phyloP scores from a whole-genome alignment of 2,113 vertebrate species.

The Chloropsis hardwickii region DNA sequence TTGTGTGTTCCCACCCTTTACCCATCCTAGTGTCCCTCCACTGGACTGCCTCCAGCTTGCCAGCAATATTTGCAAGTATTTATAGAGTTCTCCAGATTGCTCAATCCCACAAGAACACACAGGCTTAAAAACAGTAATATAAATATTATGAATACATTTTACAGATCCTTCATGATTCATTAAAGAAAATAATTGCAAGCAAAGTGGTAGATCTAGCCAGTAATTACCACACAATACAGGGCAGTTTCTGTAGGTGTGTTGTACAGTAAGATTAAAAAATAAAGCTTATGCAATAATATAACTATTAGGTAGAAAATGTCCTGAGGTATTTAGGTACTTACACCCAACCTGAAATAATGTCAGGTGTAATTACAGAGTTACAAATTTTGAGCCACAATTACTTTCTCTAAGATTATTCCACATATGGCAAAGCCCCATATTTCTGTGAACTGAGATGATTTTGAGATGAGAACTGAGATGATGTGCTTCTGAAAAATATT shows the following conservation, averaged over 20 bases:
- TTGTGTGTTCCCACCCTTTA: fast-evolving
- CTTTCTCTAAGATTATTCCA: neutral
- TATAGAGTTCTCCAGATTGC: neutral
- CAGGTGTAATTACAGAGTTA: neutral
- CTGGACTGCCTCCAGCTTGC: neutral
- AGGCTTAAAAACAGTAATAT: neutral
- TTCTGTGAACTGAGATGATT: neutral
- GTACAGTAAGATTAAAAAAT: neutral
- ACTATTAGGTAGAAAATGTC: neutral
- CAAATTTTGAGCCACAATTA: neutral
- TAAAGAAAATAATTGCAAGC: neutral
- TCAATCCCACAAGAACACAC: neutral
- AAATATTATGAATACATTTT: constrained; percentile 23
- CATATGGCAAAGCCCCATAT: neutral
- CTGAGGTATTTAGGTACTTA: neutral
- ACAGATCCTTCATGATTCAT: neutral
- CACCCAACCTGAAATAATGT: neutral
- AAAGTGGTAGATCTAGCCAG: neutral
- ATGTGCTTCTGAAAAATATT: neutral
- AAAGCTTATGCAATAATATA: neutral
- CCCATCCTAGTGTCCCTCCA: neutral
- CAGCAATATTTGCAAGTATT: neutral
- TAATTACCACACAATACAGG: neutral
- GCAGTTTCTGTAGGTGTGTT: neutral
- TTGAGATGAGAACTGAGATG: neutral